Evolutionary conservation across 2,113 vertebrate species (phyloP).

Genomic region (Sprattus sprattus): DNA sequence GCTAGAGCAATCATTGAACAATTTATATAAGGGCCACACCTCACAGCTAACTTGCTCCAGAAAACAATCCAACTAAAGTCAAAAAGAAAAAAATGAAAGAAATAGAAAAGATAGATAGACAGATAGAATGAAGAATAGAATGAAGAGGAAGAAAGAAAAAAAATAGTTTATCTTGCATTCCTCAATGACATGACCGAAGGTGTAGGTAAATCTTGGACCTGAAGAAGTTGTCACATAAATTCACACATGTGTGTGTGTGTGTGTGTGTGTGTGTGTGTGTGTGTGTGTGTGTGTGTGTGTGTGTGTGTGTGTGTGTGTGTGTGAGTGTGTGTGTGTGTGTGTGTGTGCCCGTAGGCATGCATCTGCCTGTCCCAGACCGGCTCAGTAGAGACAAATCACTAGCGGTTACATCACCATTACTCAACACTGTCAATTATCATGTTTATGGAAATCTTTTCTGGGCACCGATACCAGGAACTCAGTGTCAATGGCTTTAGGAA

Average conservation of each 20-base stretch:
- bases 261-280: neutral
- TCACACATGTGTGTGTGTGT: neutral
- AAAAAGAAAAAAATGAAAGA: neutral
- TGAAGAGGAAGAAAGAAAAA: too few species aligned
- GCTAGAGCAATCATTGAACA: too few species aligned
- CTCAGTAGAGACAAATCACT: neutral
- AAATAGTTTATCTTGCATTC: neutral
- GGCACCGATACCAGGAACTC: conserved; percentile 3
- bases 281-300: neutral
- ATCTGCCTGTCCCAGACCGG: conserved; percentile 31
- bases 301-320: neutral
- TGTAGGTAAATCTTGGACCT: neutral
- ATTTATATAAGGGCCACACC: too few species aligned
- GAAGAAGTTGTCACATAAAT: neutral
- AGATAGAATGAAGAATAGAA: too few species aligned
- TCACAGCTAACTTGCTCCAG: neutral
- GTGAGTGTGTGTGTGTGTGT: conserved; percentile 9
- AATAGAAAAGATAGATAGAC: neutral
- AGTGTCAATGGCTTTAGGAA: conserved; percentile 22
- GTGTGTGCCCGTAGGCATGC: conserved; percentile 16
- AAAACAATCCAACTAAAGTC: neutral
- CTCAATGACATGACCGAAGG: neutral
- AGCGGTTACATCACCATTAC: conserved; percentile 34
- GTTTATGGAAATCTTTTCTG: too few species aligned
- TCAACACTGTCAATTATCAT: conserved; percentile 32